Percentiles rank a stretch among this genome's conserved stretches.
Conservation (phyloP, 2,797 vertebrate species). For the Platalea minor region DNA sequence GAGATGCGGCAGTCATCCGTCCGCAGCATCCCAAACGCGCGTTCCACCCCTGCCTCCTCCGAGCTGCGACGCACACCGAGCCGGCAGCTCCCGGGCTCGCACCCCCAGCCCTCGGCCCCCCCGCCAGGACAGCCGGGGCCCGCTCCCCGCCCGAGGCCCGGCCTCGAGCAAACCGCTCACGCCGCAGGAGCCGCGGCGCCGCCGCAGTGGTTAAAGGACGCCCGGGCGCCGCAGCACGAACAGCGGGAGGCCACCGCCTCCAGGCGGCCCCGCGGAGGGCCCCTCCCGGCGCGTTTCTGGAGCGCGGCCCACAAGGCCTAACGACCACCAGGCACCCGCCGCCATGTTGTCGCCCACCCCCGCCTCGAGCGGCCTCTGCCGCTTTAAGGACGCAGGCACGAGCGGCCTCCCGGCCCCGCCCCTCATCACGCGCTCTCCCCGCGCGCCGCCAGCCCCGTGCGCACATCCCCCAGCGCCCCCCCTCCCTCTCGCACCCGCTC, state of each 20-base stretch:
- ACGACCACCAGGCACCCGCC: rapidly evolving
- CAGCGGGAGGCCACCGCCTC: not conserved
- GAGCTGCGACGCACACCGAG: rapidly evolving
- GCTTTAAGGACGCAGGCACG: not conserved
- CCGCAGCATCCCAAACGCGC: not conserved
- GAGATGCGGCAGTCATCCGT: rapidly evolving
- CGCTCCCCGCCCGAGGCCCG: not conserved
- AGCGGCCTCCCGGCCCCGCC: not conserved
- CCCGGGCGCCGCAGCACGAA: too few relatives aligned
- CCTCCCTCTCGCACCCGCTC: not conserved
- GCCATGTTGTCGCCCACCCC: not conserved
- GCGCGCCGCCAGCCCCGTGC: not conserved
- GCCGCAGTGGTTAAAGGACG: not conserved
- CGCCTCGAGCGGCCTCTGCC: not conserved
- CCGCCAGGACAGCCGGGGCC: not conserved
- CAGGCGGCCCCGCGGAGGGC: too few relatives aligned
- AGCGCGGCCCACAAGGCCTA: not conserved
- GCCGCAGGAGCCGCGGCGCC: not conserved
- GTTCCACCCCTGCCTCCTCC: not conserved
- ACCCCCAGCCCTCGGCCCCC: not conserved
- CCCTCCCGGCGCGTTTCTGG: not conserved
- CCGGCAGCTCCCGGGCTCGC: too few relatives aligned
- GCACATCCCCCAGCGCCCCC: not conserved
- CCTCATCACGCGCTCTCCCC: not conserved
- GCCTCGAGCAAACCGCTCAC: not conserved